Evolutionary conservation across 2,888 invertebrate genomes (phyloP), one percentile per base, ranked within the genome.

Genomic region (Platerodrilus igneus): DNA sequence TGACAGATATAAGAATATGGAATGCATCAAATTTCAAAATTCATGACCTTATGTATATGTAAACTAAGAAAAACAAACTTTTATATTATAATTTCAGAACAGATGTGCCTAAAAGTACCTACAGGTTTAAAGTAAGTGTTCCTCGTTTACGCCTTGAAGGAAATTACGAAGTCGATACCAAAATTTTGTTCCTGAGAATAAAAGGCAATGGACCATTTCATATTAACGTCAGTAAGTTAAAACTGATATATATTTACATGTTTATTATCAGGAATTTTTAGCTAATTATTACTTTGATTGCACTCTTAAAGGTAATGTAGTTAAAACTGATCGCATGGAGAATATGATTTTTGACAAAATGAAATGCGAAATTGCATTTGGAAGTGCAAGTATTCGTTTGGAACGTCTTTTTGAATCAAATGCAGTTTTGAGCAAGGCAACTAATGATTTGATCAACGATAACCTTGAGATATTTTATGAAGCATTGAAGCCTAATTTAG

Each of bases 221-320:
- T 0, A 81, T 81, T 45, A 77, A 75, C 29, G 80, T 82, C 55
- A 75, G 82, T 82, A 64, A 76, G 79, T n/a, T n/a, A n/a, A n/a
- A n/a, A n/a, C n/a, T n/a, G n/a, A n/a, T n/a, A n/a, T n/a, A n/a
- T n/a, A n/a, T n/a, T n/a, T n/a, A n/a, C n/a, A n/a, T n/a, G n/a
- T n/a, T n/a, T n/a, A n/a, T n/a, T n/a, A n/a, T n/a, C n/a, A n/a
- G n/a, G n/a, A 37, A 45, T 36, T 71, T 72, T 26, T 70, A 83
- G 83, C 75, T 53, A 75, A 78, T 56, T 79, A 80, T 55, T 72
- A 73, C 2, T 77, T 78, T 48, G 77, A 81, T 51, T 78, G 81
- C 3, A 68, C 76, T 4, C 71, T 83, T 70, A 71, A 75, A 43
- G 81, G 79, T 0, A 70, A 73, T 44, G 75, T 77, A 48, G 70